Percentiles rank a stretch among this genome's conserved stretches.
Conservation (phyloP, 1,140 invertebrate genomes). For the Cepaea nemoralis region DNA sequence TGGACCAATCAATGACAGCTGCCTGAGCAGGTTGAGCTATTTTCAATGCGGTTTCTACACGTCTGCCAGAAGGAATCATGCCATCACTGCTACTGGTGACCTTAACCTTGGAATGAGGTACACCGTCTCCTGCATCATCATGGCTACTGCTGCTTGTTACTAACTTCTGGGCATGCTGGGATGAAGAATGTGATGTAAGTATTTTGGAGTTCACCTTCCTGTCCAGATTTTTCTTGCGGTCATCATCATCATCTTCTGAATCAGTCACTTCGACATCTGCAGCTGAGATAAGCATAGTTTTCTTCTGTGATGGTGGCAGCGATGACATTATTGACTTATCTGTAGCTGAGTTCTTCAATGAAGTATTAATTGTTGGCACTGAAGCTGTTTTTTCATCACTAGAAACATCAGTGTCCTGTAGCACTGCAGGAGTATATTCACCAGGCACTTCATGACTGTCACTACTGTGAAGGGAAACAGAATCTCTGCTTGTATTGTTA, state of each 20-base stretch:
- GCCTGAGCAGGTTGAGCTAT: no score
- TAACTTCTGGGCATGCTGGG: no score
- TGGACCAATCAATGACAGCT: no score
- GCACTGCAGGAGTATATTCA: conserved; percentile 28
- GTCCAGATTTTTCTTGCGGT: not conserved
- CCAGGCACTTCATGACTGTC: conserved; percentile 17
- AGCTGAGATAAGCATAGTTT: conserved; percentile 27
- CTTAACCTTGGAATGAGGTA: no score
- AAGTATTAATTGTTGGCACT: not conserved
- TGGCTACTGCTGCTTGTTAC: no score
- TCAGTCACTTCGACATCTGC: conserved; percentile 44
- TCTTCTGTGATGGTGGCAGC: not conserved
- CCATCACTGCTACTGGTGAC: no score
- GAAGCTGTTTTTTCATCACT: conserved; percentile 58
- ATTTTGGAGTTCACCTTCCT: not conserved
- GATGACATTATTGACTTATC: not conserved
- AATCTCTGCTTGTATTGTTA: not conserved
- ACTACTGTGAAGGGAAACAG: not conserved
- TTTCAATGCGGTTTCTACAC: no score
- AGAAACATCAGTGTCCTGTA: conserved; percentile 53
- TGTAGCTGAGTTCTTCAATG: not conserved
- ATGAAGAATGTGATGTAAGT: no score
- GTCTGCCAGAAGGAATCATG: no score
- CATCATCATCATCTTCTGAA: conserved; percentile 42
- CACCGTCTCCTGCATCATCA: no score